Base-by-base conservation (phyloP, 2,888 invertebrate genomes). In the Drosophila paranaensis region DNA sequence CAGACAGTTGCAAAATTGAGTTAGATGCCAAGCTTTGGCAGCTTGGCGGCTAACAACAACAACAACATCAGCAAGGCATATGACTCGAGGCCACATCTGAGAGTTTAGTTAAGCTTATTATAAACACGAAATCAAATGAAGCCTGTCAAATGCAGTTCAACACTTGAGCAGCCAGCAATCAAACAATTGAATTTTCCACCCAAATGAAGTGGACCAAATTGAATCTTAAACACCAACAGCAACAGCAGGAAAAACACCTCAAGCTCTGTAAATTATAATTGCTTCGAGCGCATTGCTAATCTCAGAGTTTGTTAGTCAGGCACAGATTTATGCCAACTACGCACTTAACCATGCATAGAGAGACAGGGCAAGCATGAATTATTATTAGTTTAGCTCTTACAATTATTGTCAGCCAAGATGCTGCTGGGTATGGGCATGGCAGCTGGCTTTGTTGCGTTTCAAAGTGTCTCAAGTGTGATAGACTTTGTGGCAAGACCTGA, bases 1-100 rank as follows among this genome's bases (percentile, higher is more conserved):
- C 88, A 82, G 82, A 83, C 81, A 81, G 84, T 71, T 81, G 71
- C 74, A 62, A 88, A 84, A 85, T 85, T 89, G 79, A 85, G 84
- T 85, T 83, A 84, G 88, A 88, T 79, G 55, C 71, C 81, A 67
- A 87, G 81, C 84, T 62, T 30, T 51, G 78, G 71, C 78, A 80
- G 76, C 61, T 78, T 65, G 39, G 55, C 45, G 13, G n/a, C 33
- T 11, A 16, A 3, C 42, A 16, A n/a, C 16, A 20, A 20, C 20
- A 20, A 20, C 20, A 20, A 20, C 20, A 20, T 20, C 20, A 1
- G 20, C 20, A 16, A 10, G 40, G n/a, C 25, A 9, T 14, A 8
- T 9, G 39, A 43, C 37, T 16, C 30, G 37, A 10, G 53, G 73
- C 43, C 63, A 69, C 63, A 66, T 27, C 48, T 51, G 55, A 16